Evolutionary conservation across 2,113 vertebrate genomes (phyloP).

Genomic region (Sinocyclocheilus maitianheensis): DNA sequence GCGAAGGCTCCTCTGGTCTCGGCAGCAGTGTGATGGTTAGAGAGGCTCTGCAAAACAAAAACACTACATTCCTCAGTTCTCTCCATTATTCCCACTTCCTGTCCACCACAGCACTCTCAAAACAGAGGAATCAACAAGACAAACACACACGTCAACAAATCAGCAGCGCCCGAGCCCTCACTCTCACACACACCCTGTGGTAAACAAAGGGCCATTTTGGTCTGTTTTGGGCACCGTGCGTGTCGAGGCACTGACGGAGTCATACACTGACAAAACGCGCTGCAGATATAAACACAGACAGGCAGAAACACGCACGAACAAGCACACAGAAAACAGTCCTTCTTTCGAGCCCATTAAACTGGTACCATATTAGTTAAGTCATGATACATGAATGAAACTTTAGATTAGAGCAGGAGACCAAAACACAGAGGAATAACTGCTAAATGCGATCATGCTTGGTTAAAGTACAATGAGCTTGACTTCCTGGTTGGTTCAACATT

Average conservation of each 20-base stretch:
- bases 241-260: not conserved
- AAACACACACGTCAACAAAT: constrained; percentile 65
- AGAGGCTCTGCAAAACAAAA: constrained; percentile 61
- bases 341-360: not conserved
- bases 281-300: constrained; percentile 25
- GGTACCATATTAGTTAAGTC: not conserved
- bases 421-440: not conserved
- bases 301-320: constrained; percentile 1
- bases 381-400: not conserved
- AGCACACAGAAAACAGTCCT: not conserved
- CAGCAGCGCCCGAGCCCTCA: constrained; percentile 35
- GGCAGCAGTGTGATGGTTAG: constrained; percentile 4
- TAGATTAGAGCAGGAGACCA: not conserved
- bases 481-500: not conserved
- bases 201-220: constrained; percentile 40
- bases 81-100: constrained; percentile 76
- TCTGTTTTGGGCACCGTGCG: constrained; percentile 7
- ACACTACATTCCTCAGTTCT: constrained; percentile 68
- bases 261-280: not conserved
- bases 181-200: constrained; percentile 24
- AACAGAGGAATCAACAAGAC: constrained; percentile 73
- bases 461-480: not conserved
- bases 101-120: constrained; percentile 62
- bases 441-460: not conserved
- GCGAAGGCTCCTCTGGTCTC: constrained; percentile 11